phyloP scores from a whole-genome alignment of 2,888 invertebrate species.

The Gnatocerus cornutus region DNA sequence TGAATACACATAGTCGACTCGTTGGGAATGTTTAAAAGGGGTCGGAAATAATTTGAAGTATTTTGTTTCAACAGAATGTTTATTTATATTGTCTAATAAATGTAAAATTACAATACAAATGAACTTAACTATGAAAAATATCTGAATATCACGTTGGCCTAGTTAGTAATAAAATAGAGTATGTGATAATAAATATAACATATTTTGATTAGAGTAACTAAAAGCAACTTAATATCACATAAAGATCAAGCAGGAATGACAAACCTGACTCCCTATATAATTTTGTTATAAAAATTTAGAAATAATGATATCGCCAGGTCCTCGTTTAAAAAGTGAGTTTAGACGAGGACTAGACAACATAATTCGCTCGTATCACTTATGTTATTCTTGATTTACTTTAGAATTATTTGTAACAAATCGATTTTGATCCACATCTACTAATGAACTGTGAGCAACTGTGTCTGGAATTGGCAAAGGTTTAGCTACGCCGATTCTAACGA shows the following conservation, averaged over 20 bases:
- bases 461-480: conserved; percentile 90
- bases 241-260: conserved; percentile 19
- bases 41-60: neutral
- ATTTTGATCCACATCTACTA: conserved; percentile 66
- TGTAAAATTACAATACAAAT: conserved; percentile 30
- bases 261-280: conserved; percentile 29
- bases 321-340: conserved; percentile 29
- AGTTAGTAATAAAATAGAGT: conserved; percentile 26
- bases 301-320: conserved; percentile 34
- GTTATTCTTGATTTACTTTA: conserved; percentile 48
- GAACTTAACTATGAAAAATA: conserved; percentile 9
- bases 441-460: conserved; percentile 73
- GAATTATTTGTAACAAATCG: conserved; percentile 60
- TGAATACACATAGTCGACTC: conserved; percentile 5
- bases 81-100: conserved; percentile 43
- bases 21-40: neutral
- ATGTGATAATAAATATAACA: conserved; percentile 21
- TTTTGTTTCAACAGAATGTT: conserved; percentile 26
- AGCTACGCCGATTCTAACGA: conserved; percentile 96
- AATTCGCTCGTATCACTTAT: conserved; percentile 39
- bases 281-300: conserved; percentile 42
- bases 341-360: conserved; percentile 28
- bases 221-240: conserved; percentile 39
- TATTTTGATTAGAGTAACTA: conserved; percentile 14
- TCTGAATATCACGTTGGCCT: neutral